Evolutionary conservation across 2,888 invertebrate species (phyloP), one percentile per base, ranked within the genome.

Genomic region (Drosophila diplacantha): DNA sequence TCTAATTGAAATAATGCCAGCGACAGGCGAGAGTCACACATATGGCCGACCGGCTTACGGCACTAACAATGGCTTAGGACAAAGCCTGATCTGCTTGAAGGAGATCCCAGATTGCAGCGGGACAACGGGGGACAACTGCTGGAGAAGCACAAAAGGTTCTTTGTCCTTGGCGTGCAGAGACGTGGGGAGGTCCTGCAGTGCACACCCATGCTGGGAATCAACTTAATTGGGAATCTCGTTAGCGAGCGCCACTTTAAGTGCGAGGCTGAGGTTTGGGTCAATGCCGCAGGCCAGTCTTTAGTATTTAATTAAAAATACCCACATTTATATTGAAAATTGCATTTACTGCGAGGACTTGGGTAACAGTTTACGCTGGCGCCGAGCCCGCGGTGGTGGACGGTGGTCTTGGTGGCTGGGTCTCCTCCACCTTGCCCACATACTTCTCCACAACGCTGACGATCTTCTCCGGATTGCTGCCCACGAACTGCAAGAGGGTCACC

Each of bases 381-480:
- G 35, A 9, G 2, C 18, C 37, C 6, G 11, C n/a, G 11, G 11
- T 37, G 7, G 29, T 5, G 29, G 44, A 18, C 14, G 44, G 18
- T 14, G 29, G 44, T 5, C 11, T 18, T 18, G 29, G 18, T 14
- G 29, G 12, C 18, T 51, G 6, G 6, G 24, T 0, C 2, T 73
- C 74, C 0, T 65, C 67, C 6, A 69, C 44, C 31, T 74, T 74
- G 18, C 78, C 71, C 20, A 83, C 83, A 51, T 63, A 78, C 24
- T 60, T 75, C n/a, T 68, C 61, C n/a, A 81, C 47, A 1, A 64
- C 69, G 24, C 35, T 62, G 11, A 75, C 91, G n/a, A 95, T 90
- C 87, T 92, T 94, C 31, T 93, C 93, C 47, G 90, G 90, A 84
- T 93, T 95, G 26, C 95, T 94, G 31, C 95, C 95, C 59, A 93